Conservation (phyloP, 2,888 invertebrate species). For the Epinotia brunnichana region DNA sequence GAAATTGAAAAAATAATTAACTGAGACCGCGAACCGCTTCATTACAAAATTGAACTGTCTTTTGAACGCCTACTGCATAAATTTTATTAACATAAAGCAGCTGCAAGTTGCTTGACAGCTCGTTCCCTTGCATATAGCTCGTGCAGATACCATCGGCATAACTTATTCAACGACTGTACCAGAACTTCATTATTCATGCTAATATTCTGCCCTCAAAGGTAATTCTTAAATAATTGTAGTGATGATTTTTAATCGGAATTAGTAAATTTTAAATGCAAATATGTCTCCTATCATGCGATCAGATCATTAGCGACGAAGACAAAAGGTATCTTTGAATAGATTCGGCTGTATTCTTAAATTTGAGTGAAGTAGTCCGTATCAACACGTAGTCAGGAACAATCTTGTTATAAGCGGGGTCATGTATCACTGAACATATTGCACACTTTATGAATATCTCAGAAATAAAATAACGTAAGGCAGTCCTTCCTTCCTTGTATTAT, state of each 20-base stretch:
- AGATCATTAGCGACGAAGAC: constrained; percentile 52
- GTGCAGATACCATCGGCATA: constrained; percentile 39
- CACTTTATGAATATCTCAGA: no score
- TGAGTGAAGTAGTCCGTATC: background rate
- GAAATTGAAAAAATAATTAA: constrained; percentile 79
- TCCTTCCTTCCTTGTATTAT: no score
- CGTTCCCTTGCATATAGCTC: constrained; percentile 46
- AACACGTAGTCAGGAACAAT: no score
- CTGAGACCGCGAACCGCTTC: constrained; percentile 65
- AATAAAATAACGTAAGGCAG: no score
- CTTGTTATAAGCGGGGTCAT: no score
- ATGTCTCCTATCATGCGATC: constrained; percentile 61
- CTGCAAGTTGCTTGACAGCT: constrained; percentile 48
- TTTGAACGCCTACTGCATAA: constrained; percentile 65
- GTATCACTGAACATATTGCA: no score
- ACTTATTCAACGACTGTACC: constrained; percentile 38
- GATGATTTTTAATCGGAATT: constrained; percentile 62
- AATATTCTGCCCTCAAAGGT: constrained; percentile 34
- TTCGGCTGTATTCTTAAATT: background rate
- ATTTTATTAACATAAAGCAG: constrained; percentile 53
- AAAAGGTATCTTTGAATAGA: constrained; percentile 47
- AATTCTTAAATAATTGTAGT: constrained; percentile 50
- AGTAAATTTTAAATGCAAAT: constrained; percentile 67
- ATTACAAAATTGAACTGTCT: constrained; percentile 73
- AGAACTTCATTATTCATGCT: constrained; percentile 36